phyloP scores from a whole-genome alignment of 2,888 invertebrate genomes.

The Trichogramma evanescens region DNA sequence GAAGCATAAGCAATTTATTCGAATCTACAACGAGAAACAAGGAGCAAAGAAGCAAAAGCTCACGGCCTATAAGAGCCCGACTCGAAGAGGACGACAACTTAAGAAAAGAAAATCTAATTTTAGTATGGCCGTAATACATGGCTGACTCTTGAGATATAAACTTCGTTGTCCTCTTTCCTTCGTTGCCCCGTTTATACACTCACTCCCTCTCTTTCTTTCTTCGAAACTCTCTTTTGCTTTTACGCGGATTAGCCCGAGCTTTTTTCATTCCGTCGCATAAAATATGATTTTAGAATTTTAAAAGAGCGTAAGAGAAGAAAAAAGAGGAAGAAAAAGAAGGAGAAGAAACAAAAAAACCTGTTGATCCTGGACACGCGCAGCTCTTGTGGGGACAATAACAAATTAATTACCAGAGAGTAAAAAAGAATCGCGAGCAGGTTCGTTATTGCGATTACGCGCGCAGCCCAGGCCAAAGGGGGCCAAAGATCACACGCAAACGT shows the following conservation, averaged over 20 bases:
- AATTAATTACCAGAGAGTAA: too few species aligned
- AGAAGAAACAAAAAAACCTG: neutral
- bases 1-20: constrained; percentile 15
- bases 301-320: constrained; percentile 4
- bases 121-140: constrained; percentile 23
- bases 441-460: too few species aligned
- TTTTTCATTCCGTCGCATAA: neutral
- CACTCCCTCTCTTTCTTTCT: neutral
- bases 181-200: neutral
- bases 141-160: constrained; percentile 24
- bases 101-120: constrained; percentile 26
- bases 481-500: too few species aligned
- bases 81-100: too few species aligned
- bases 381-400: too few species aligned
- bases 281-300: neutral
- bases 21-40: constrained; percentile 18
- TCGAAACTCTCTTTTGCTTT: constrained; percentile 4
- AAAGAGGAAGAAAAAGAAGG: neutral
- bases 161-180: constrained; percentile 17
- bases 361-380: too few species aligned
- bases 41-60: neutral
- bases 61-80: neutral
- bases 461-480: too few species aligned
- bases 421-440: too few species aligned
- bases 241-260: neutral